Evolutionary conservation across 1,140 invertebrate genomes (phyloP), one percentile per base, ranked within the genome.

Genomic region (Babylonia areolata): DNA sequence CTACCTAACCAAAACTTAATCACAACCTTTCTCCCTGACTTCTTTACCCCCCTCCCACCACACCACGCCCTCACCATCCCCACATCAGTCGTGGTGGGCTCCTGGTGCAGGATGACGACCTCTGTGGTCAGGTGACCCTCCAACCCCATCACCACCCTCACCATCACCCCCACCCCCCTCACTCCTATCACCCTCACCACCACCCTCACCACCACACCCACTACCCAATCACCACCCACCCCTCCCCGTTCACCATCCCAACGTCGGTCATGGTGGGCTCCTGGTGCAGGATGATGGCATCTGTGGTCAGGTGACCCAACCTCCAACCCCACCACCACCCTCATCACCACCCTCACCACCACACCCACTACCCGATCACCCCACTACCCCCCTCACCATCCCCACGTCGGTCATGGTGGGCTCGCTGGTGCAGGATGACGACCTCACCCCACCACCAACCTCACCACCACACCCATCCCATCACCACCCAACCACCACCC

Each of bases 61-160:
- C n/a, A n/a, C n/a, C n/a, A n/a, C n/a, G n/a, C n/a, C n/a, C 87
- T 93, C 93, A 96, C 96, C 97, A 98, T 98, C 86, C 97, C 97
- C 77, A 98, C 99, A 87, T 98, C 97, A 39, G 98, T 99, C 86
- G 96, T 96, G 6, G 90, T 92, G 93, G 98, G 96, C 96, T 96
- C 98, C 90, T 98, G 98, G 95, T 99, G 99, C 96, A 99, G 97
- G 97, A 99, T 99, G 2, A 99, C 96, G 12, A 98, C 98, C 93
- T 99, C 99, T 0, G 99, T 99, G 0, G 99, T 99, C 28, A 99
- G 91, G 94, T 99, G 99, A 0, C 98, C 98, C 94, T 99, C 98
- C 0, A 99, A 97, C 0, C 99, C 99, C 86, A 96, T 95, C 73
- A 93, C 92, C 97, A 99, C 46, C 46, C 46, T 51, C 20, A 6